Conservation (phyloP, 2,113 vertebrate species). For the Hemichromis elongatus region DNA sequence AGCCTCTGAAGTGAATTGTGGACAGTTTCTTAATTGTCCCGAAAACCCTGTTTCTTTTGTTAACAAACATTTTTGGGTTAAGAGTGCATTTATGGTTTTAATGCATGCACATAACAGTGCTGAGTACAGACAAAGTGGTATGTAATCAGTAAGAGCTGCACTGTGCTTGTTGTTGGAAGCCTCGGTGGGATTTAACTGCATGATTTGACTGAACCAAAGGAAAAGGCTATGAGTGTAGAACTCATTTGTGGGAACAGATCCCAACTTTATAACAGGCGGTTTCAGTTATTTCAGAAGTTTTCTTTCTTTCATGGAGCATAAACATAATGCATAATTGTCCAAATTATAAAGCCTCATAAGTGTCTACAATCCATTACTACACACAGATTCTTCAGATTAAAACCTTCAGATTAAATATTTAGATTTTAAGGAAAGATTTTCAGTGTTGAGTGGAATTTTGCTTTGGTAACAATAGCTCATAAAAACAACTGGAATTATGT, state of each 20-base stretch:
- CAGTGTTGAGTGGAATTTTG: neutral
- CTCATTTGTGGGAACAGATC: neutral
- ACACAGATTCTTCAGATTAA: neutral
- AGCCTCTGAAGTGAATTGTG: neutral
- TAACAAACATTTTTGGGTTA: neutral
- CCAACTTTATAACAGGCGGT: neutral
- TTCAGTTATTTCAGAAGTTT: neutral
- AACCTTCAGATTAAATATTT: neutral
- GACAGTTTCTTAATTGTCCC: neutral
- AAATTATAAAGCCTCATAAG: neutral
- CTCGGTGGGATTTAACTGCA: neutral
- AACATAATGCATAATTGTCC: neutral
- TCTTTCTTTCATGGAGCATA: neutral
- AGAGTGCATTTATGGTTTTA: neutral
- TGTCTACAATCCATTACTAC: neutral
- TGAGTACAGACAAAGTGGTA: neutral
- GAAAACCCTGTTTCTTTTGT: neutral
- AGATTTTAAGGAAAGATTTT: neutral
- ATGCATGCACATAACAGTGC: neutral
- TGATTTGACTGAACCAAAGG: neutral
- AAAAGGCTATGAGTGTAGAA: neutral
- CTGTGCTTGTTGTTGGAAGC: neutral
- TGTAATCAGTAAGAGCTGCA: neutral
- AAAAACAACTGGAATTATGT: neutral
- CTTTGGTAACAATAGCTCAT: neutral